Evolutionary conservation across 1,140 invertebrate species (phyloP), one percentile per base, ranked within the genome.

Genomic region (Asobara japonica): DNA sequence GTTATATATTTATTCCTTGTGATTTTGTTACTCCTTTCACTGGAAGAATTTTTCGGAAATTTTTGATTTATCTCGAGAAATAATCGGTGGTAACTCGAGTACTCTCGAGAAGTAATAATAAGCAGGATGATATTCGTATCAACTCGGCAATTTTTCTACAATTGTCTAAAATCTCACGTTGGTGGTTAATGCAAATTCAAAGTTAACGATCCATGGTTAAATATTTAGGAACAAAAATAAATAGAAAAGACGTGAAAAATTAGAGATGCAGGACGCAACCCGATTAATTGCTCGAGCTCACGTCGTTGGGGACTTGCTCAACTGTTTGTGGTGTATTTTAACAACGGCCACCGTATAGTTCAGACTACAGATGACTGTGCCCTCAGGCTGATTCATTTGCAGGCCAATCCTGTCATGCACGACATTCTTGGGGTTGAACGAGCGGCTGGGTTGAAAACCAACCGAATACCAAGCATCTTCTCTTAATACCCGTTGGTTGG

Each of bases 271-370:
- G 71, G 68, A 73, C 30, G 65, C 38, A 60, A 71, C 31, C 38
- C 71, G 69, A 81, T 81, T 80, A 82, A 82, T 80, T 81, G 74
- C 13, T 8, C n/a, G 76, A 69, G 64, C 56, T 18, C 77, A 74
- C 69, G 69, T 74, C 70, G 66, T 20, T 4, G 33, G 48, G 41
- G 33, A 41, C 45, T 73, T 71, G 60, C 66, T 70, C 60, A 38
- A 66, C 71, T 75, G 74, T 79, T 78, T 79, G 77, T 73, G 75
- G 72, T 73, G 72, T 73, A 75, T 76, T 75, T 45, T 76, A 78
- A 65, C 66, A 65, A 73, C 67, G 73, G 73, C 62, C 75, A 45
- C 45, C 36, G 72, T 72, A 30, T 6, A 62, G 29, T 30, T 61
- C 64, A 41, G 72, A 76, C 64, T 78, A 73, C 72, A 73, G 72